Conservation (phyloP, 2,888 invertebrate species). For the Apodemia mormo region DNA sequence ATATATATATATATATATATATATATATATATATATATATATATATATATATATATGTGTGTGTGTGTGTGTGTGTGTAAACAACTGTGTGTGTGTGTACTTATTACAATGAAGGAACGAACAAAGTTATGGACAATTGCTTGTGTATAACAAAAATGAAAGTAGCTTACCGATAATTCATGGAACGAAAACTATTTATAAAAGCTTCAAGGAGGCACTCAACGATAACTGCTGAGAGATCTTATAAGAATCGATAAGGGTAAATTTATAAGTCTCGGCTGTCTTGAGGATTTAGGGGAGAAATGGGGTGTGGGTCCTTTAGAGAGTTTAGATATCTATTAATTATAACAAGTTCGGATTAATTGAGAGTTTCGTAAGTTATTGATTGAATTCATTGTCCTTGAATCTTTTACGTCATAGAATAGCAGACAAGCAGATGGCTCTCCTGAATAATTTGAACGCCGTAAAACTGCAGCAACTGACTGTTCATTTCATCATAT, state of each 20-base stretch:
- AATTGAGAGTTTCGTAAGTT: not conserved
- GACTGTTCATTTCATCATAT: no score
- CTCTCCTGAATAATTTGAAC: no score
- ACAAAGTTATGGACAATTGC: no score
- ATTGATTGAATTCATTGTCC: not conserved
- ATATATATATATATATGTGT: no score
- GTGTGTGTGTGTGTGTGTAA: no score
- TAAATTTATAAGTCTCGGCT: conserved; percentile 5
- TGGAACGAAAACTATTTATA: not conserved
- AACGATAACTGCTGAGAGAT: conserved; percentile 2
- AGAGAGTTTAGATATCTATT: not conserved
- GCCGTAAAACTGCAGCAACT: no score
- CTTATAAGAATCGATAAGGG: not conserved
- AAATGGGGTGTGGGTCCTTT: not conserved
- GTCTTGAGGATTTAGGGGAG: conserved; percentile 2
- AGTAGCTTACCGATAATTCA: not conserved
- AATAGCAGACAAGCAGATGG: no score
- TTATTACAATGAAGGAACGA: no score
- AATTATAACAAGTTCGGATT: not conserved
- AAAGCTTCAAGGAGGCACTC: not conserved
- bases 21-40: no score
- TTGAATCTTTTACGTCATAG: no score
- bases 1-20: no score
- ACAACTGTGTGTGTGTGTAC: no score
- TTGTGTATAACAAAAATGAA: not conserved